Evolutionary conservation across 2,797 vertebrate species (phyloP), one percentile per base, ranked within the genome.

Genomic region (Ptychobarbus kaznakovi): DNA sequence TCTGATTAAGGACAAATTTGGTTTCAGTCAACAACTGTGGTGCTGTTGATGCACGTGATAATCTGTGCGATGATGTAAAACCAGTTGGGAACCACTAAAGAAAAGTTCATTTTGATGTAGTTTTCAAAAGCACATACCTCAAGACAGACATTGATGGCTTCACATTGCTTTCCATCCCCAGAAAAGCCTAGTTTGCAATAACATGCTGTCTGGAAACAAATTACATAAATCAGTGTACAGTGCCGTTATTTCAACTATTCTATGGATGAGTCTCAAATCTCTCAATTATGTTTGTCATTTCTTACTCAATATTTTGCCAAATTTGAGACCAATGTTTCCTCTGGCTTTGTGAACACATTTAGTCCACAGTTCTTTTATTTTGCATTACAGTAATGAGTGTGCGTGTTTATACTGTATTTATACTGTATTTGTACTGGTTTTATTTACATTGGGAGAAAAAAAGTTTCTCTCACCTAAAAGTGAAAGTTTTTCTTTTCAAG

Each of bases 81-180:
- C 18, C 74, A 56, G 32, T 22, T 38, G 51, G 32, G 32, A 77
- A 40, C 13, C 63, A 16, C 8, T 46, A 81, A 15, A 18, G 32
- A 32, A 3, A 77, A 15, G 12, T 56, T 1, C 1, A 1, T n/a
- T n/a, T 22, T 38, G 38, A 56, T 15, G 13, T 1, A 22, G 20
- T n/a, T 38, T 4, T 56, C 20, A 56, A 76, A 46, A 63, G 32
- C 92, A 94, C 90, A 2, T 69, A 99, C 98, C 61, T 93, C 94
- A 70, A 16, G 82, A 91, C 98, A 99, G 73, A 94, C 16, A 69
- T 95, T 92, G 90, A 97, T 94, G 20, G 94, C 91, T 0, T 86
- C 88, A 90, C 98, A 99, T 72, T 0, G 90, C 87, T 91, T 95
- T 70, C 97, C 97, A 1, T 96, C 91, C 8, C 96, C 96, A 0